Evolutionary conservation across 2,113 vertebrate species (phyloP), one percentile per base, ranked within the genome.

Genomic region (Nesogale talazaci): DNA sequence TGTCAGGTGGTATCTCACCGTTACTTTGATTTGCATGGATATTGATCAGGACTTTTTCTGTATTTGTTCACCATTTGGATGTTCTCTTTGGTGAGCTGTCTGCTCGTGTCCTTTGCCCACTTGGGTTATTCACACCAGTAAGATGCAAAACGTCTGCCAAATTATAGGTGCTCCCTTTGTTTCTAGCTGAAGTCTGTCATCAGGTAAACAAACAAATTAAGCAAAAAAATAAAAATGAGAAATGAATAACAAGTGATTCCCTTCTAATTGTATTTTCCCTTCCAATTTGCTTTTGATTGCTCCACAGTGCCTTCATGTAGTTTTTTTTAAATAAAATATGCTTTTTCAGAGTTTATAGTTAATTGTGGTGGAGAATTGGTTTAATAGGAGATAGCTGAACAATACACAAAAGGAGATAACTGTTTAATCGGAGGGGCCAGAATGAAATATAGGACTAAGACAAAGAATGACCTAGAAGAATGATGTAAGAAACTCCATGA

Each of bases 211-310:
- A 52, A 52, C 46, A 52, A 52, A 52, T 52, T 52, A 52, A 52
- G 46, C 46, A 52, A 52, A 52, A 52, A 52, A 52, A 11, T 52
- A 52, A 11, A 52, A 52, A 52, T 7, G 46, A 52, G 46, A 52
- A 52, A 52, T 52, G 10, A 52, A 52, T 12, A 52, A 9, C 46
- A 52, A 52, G 14, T 52, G 5, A 3, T 22, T 85, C 29, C 65
- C 12, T 83, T 63, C 81, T 79, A 42, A 2, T 0, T 5, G 15
- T 31, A 27, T 8, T 61, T 29, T 85, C 29, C 36, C 75, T 27
- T 85, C 20, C 77, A 56, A 16, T 63, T 86, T 93, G 40, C 27
- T 92, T 80, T 90, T 69, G 17, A 90, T 57, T 56, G 42, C 31
- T 57, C 17, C 4, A 15, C 23, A 11, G 6, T 34, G 11, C 8